A percentile compares a stretch with the other conserved stretches of the same genome.
Conservation (phyloP, 2,797 vertebrate species). For the Betta splendens region DNA sequence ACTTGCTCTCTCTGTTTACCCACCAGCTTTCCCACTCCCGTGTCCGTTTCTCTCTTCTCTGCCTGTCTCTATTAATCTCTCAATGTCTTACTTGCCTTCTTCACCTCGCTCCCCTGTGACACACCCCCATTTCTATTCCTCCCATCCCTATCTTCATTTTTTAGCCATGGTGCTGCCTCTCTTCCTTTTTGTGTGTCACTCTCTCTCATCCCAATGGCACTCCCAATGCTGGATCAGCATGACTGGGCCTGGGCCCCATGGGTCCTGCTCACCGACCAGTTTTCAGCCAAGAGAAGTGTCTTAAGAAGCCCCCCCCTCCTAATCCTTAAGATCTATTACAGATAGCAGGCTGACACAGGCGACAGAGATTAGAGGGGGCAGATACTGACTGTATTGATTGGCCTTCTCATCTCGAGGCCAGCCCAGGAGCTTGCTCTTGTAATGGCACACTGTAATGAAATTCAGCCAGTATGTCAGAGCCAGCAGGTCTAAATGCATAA, state of each 20-base stretch:
- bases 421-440: slow-evolving; percentile 72
- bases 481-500: slow-evolving; percentile 65
- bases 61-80: slow-evolving; percentile 48
- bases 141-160: slow-evolving; percentile 27
- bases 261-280: slow-evolving; percentile 50
- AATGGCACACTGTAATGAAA: slow-evolving; percentile 81
- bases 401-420: slow-evolving; percentile 72
- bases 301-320: slow-evolving; percentile 73
- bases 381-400: slow-evolving; percentile 85
- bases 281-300: slow-evolving; percentile 72
- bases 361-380: slow-evolving; percentile 83
- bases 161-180: slow-evolving; percentile 16
- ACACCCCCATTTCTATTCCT: slow-evolving; percentile 36
- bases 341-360: slow-evolving; percentile 80
- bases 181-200: slow-evolving; percentile 36
- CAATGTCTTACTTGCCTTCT: slow-evolving; percentile 27
- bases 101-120: slow-evolving; percentile 31
- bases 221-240: slow-evolving; percentile 55
- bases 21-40: slow-evolving; percentile 32
- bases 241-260: slow-evolving; percentile 38
- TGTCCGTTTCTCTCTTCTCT: slow-evolving; percentile 38
- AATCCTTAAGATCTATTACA: slow-evolving; percentile 87
- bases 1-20: slow-evolving; percentile 49
- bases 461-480: slow-evolving; percentile 71
- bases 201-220: slow-evolving; percentile 34